Evolutionary conservation across 2,113 vertebrate genomes (phyloP).

Genomic region (Neogale vison): DNA sequence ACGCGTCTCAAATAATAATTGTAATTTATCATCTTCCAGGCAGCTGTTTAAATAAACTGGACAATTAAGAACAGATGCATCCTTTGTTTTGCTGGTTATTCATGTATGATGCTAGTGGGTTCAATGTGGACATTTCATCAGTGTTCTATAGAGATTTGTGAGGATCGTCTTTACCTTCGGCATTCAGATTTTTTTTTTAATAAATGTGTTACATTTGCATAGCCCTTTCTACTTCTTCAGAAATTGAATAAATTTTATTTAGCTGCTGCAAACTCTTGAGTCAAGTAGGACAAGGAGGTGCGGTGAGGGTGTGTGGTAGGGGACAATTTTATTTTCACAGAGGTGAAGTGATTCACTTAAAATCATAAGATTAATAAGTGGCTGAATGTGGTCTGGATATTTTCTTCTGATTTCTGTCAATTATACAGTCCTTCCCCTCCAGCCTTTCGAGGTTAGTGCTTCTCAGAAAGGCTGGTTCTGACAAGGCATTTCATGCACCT

Average conservation of each 20-base stretch:
- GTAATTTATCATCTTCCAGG: slow-evolving; percentile 11
- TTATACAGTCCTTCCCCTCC: neutral
- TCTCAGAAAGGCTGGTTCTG: neutral
- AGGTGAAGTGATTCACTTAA: neutral
- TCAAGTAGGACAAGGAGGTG: neutral
- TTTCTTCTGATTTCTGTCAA: neutral
- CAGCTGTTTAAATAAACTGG: neutral
- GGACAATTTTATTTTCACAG: neutral
- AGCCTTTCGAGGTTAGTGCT: neutral
- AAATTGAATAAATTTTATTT: neutral
- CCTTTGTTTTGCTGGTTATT: neutral
- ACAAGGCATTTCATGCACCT: neutral
- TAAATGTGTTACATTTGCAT: neutral
- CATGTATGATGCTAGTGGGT: neutral
- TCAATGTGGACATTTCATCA: neutral
- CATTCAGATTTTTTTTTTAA: neutral
- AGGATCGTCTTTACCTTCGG: neutral
- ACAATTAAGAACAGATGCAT: neutral
- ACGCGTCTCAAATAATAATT: slow-evolving; percentile 5
- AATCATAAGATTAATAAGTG: neutral
- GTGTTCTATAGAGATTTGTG: neutral
- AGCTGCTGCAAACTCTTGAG: neutral
- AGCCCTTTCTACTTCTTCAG: neutral
- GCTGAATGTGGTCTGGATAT: neutral
- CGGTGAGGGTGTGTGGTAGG: no score